These are phyloP conservation scores for Bimastos eiseni DNA, from an alignment of 2,888 invertebrate species.

Conservation along the genomic window DNA sequence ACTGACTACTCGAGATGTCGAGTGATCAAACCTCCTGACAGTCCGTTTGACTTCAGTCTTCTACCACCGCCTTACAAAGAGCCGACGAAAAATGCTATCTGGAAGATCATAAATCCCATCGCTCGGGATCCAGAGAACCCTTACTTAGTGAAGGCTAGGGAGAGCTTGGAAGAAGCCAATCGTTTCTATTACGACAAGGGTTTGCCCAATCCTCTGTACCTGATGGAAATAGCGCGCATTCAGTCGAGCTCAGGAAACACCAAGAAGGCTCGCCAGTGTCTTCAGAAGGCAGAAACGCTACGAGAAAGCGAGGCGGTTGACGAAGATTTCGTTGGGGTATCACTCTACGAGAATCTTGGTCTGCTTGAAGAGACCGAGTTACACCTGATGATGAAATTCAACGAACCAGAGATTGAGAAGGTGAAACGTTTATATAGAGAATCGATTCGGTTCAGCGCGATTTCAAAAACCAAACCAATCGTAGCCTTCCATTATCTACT, in stretches of 20 bases:
- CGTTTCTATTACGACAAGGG: not conserved
- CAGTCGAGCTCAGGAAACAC: not conserved
- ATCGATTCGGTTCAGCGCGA: not conserved
- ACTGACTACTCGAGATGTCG: not conserved
- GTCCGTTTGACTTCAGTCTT: not conserved
- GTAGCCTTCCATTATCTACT: not conserved
- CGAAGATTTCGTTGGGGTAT: not conserved
- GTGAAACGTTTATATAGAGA: not conserved
- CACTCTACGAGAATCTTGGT: not conserved
- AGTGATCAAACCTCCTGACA: not conserved
- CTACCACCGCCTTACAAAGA: not conserved
- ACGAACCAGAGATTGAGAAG: not conserved
- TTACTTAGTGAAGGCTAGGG: not conserved
- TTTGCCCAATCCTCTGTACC: not conserved
- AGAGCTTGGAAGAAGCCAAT: not conserved
- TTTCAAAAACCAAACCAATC: too few species aligned
- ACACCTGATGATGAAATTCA: not conserved
- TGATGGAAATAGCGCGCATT: not conserved
- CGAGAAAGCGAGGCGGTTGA: not conserved
- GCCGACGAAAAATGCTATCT: not conserved
- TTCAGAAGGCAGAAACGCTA: not conserved
- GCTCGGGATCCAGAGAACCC: not conserved
- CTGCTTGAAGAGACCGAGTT: not conserved
- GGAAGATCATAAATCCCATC: not conserved
- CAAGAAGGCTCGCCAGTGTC: not conserved